Evolutionary conservation across 2,113 vertebrate genomes (phyloP), one percentile per base, ranked within the genome.

Genomic region (Tetrax tetrax): DNA sequence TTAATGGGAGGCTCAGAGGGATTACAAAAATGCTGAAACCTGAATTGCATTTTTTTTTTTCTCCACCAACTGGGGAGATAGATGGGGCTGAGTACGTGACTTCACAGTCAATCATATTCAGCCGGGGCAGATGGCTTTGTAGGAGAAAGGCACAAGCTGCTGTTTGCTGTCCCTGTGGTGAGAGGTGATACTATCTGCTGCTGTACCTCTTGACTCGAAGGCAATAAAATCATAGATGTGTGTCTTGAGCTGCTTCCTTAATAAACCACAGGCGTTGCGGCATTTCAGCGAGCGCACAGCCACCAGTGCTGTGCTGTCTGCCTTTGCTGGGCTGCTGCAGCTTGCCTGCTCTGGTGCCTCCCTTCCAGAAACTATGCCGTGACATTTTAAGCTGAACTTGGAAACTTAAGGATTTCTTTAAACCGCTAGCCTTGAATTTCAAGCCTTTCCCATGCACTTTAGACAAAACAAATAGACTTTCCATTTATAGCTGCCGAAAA

Each of bases 1-100:
- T 95, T 94, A 80, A 96, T 79, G 90, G 91, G 96, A 95, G 93
- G 95, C 95, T 95, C 93, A 94, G 89, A 80, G 93, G 93, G 95
- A 96, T 97, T 94, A 96, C 57, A 91, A 84, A 96, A 96, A 96
- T 84, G 83, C 90, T 95, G 92, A 96, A 96, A 96, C 92, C 69
- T 87, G 90, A 97, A 97, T 81, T 93, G 94, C 88, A 22, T n/a
- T 93, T 93, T 93, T 95, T 95, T 75, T 95, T 87, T 51, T 19
- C 91, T 72, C 77, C 87, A 51, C 77, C 92, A 90, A 8, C 83
- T 92, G 74, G 89, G 93, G 89, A 95, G 96, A 87, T 83, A 71
- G 86, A 90, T 48, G 90, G 79, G 92, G 72, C 86, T 57, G 94
- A 93, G 88, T 88, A 95, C 71, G 90, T 94, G 92, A 97, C 96